Evolutionary conservation across 2,888 invertebrate genomes (phyloP).

Genomic region (Morinoia aosen): DNA sequence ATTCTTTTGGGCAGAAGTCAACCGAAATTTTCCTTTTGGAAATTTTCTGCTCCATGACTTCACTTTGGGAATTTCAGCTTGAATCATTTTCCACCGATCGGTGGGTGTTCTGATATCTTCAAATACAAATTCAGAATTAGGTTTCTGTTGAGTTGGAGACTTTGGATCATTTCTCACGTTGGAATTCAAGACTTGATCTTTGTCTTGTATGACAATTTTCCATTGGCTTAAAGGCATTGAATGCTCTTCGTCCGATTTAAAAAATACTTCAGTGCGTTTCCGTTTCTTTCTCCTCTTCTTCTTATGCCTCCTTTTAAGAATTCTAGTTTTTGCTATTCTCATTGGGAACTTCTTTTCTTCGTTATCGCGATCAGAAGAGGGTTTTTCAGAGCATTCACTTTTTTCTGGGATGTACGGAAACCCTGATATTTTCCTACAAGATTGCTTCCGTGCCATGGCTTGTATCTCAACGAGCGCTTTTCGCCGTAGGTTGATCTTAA

Average conservation of each 20-base stretch:
- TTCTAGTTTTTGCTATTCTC: neutral
- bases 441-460: too few relatives aligned
- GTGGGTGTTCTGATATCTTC: conserved; percentile 35
- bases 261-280: neutral
- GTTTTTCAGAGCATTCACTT: neutral
- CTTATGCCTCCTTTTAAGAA: neutral
- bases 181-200: neutral
- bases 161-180: neutral
- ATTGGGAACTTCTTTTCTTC: neutral
- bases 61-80: conserved; percentile 18
- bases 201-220: conserved; percentile 44
- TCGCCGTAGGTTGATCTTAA: neutral
- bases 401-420: conserved; percentile 38
- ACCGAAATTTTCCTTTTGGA: conserved; percentile 1
- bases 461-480: neutral
- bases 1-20: neutral
- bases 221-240: conserved; percentile 24
- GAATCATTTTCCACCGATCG: conserved; percentile 49
- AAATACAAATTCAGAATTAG: neutral
- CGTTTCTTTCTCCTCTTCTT: conserved; percentile 21
- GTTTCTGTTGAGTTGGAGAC: neutral
- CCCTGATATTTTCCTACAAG: neutral
- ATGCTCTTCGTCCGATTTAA: neutral
- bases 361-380: neutral
- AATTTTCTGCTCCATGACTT: conserved; percentile 22